Percentiles rank a stretch among this genome's conserved stretches.
phyloP scores from a whole-genome alignment of 2,797 vertebrate species.

The Carcharodon carcharias region DNA sequence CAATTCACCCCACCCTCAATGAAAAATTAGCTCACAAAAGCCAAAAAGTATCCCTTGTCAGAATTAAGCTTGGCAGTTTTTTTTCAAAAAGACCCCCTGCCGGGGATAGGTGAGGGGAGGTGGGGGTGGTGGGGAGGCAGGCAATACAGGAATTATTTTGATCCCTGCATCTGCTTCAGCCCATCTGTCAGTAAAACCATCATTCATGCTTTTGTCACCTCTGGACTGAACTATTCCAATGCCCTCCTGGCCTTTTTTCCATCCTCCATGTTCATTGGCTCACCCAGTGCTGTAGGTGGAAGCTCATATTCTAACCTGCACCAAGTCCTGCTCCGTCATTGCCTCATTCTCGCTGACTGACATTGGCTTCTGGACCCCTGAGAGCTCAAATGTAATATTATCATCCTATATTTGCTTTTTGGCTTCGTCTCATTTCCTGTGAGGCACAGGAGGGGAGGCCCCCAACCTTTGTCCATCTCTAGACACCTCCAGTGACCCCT shows the following conservation, averaged over 20 bases:
- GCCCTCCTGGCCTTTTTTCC: background rate
- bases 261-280: background rate
- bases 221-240: background rate
- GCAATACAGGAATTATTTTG: no score
- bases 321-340: background rate
- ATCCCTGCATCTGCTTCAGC: no score
- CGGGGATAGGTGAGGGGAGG: no score
- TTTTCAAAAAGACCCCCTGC: background rate
- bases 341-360: background rate
- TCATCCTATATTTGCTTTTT: background rate
- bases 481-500: background rate
- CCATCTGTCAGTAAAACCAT: background rate
- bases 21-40: background rate
- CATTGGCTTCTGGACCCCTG: no score
- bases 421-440: background rate
- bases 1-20: no score
- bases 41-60: background rate
- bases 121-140: no score
- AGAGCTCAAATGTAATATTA: background rate
- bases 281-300: background rate
- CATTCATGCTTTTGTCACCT: background rate
- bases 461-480: background rate
- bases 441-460: no score
- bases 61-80: background rate
- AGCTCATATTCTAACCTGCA: no score